Conservation (phyloP, 1,140 invertebrate genomes). For the Orussus abietinus region DNA sequence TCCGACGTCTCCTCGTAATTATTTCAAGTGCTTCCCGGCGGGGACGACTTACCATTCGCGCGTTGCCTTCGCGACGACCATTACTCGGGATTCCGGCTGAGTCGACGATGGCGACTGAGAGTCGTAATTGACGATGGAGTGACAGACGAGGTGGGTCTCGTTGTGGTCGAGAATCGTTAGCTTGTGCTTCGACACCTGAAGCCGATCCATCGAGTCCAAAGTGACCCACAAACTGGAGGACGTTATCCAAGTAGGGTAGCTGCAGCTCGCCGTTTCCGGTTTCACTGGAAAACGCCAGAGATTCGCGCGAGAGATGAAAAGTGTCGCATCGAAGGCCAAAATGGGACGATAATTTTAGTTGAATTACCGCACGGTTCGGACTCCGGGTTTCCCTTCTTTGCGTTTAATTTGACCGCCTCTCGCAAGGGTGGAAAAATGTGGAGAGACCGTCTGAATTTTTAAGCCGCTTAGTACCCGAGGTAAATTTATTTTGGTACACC, state of each 20-base stretch:
- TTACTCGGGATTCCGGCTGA: conserved; percentile 23
- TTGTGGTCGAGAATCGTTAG: conserved; percentile 42
- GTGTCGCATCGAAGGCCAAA: too few species aligned
- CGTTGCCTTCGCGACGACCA: conserved; percentile 39
- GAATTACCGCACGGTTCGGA: too few species aligned
- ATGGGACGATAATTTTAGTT: too few species aligned
- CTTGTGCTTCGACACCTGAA: conserved; percentile 35
- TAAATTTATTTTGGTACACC: conserved; percentile 25
- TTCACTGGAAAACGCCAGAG: conserved; percentile 10
- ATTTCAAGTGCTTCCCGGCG: too few species aligned
- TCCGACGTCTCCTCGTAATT: too few species aligned
- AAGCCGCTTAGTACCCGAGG: conserved; percentile 31
- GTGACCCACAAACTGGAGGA: conserved; percentile 38
- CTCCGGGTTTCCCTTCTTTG: too few species aligned
- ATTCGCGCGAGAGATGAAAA: too few species aligned
- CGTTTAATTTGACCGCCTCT: too few species aligned
- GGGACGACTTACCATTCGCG: conserved; percentile 43
- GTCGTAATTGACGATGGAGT: conserved; percentile 24
- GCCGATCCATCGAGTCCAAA: conserved; percentile 34
- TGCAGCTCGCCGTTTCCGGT: conserved; percentile 27
- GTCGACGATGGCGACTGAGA: conserved; percentile 16
- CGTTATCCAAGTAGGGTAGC: conserved; percentile 36
- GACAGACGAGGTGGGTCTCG: conserved; percentile 40
- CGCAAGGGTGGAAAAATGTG: too few species aligned
- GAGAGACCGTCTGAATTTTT: conserved; percentile 23